Evolutionary conservation across 2,888 invertebrate species (phyloP), one percentile per base, ranked within the genome.

Genomic region (Volucella bombylans): DNA sequence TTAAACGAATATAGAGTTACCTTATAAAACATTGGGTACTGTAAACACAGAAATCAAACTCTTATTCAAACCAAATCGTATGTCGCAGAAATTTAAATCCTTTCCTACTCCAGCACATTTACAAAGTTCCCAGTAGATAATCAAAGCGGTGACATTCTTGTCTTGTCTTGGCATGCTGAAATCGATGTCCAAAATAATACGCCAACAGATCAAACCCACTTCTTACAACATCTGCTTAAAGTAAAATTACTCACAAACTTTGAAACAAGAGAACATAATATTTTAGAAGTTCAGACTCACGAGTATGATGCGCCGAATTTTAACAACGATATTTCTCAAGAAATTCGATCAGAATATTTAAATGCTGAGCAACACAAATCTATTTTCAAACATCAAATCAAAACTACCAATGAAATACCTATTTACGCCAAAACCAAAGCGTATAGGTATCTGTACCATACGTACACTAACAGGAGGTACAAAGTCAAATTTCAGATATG

Each of bases 391-490:
- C 54, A 73, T 14, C 8, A 52, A 49, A 73, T 64, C 6, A 64
- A 52, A n/a, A 61, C 61, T 8, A 39, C 15, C 0, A 62, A 73
- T 11, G 52, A 54, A 0, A 15, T 72, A 52, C 72, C 61, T 6
- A 72, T 54, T 8, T 49, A 74, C 43, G n/a, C n/a, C n/a, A n/a
- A n/a, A n/a, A 74, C 64, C 3, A 65, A 65, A 23, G 31, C 64
- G 0, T 74, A 64, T 11, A 15, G 64, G 11, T 57, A 74, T 1
- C n/a, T n/a, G n/a, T n/a, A n/a, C 38, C 64, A 8, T 54, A 62
- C 14, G n/a, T 65, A 10, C 68, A 76, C 39, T 72, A 79, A 59
- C 52, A 12, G 12, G 72, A 23, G 23, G n/a, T n/a, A n/a, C n/a
- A n/a, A n/a, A n/a, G n/a, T n/a, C n/a, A n/a, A n/a, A n/a, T n/a